phyloP scores from a whole-genome alignment of 2,888 invertebrate species.

The Megastigmus dorsalis region DNA sequence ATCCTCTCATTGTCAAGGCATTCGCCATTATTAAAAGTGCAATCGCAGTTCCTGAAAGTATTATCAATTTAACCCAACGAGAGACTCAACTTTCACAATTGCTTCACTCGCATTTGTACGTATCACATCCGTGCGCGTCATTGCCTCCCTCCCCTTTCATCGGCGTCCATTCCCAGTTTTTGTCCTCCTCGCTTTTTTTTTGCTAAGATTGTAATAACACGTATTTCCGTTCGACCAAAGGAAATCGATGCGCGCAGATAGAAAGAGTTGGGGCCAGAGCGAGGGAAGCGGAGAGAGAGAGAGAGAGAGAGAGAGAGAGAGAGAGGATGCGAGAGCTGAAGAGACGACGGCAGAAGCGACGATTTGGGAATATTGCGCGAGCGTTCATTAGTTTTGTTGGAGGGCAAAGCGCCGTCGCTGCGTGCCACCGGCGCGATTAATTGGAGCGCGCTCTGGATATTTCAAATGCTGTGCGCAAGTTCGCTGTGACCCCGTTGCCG shows the following conservation, averaged over 20 bases:
- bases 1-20: no score
- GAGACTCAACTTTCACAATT: no score
- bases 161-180: neutral
- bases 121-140: no score
- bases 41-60: no score
- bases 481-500: slow-evolving; percentile 14
- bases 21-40: no score
- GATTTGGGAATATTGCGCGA: slow-evolving; percentile 27
- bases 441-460: slow-evolving; percentile 37
- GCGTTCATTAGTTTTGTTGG: slow-evolving; percentile 43
- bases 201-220: neutral
- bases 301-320: slow-evolving; percentile 15
- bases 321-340: neutral
- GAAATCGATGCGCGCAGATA: no score
- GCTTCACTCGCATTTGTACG: no score
- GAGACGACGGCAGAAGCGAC: slow-evolving; percentile 4
- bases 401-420: slow-evolving; percentile 9
- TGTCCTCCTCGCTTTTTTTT: neutral
- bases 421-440: slow-evolving; percentile 36
- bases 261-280: no score
- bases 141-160: no score
- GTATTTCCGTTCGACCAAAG: neutral
- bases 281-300: neutral
- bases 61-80: no score
- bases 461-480: slow-evolving; percentile 31